Percentiles rank a stretch among this genome's conserved stretches.
These are phyloP conservation scores for Tachycineta bicolor DNA, from an alignment of 2,113 vertebrate species.

Conservation along the genomic window DNA sequence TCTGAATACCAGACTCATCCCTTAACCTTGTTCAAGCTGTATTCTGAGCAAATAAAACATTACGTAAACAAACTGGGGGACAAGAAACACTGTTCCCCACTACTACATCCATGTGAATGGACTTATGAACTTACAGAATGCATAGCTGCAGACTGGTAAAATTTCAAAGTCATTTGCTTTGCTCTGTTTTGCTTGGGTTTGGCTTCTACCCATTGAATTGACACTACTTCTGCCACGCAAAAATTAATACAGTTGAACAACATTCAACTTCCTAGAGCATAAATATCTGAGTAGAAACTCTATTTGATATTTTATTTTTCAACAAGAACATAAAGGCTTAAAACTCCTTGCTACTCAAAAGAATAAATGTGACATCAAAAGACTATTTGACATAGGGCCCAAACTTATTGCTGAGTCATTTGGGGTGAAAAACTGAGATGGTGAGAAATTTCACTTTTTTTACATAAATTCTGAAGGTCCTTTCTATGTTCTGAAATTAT, in stretches of 20 bases:
- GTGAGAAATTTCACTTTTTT: not conserved
- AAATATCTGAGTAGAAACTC: not conserved
- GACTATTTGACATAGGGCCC: not conserved
- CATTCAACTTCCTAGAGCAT: not conserved
- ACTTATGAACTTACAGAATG: not conserved
- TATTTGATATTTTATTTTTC: not conserved
- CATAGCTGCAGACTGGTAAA: accelerated
- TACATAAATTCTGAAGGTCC: not conserved
- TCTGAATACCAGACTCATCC: not conserved
- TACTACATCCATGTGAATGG: not conserved
- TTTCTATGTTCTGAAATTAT: not conserved
- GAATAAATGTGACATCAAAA: not conserved
- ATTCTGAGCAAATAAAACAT: not conserved
- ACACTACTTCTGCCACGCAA: not conserved
- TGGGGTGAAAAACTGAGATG: not conserved
- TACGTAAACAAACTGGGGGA: not conserved
- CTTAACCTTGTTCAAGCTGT: not conserved
- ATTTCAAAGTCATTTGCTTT: not conserved
- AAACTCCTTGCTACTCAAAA: not conserved
- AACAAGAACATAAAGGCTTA: not conserved
- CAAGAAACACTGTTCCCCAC: not conserved
- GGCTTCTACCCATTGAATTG: not conserved
- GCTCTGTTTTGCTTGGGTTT: not conserved
- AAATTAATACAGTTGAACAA: not conserved
- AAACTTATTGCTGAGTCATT: not conserved